phyloP scores from a whole-genome alignment of 2,113 vertebrate genomes.

The Chaenocephalus aceratus region DNA sequence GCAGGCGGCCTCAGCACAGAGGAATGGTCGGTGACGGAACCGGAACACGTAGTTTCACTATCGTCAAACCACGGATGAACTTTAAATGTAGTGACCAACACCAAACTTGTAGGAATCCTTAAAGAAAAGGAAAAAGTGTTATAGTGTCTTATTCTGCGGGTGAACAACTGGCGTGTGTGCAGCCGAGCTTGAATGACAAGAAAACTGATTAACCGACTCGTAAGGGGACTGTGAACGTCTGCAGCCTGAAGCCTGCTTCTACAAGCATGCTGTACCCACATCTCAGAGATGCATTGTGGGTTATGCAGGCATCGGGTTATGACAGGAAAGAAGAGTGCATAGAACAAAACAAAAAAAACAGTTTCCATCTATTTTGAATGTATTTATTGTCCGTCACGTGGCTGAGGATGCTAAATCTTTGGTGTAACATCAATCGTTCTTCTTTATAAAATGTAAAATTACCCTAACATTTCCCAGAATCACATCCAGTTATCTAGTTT shows the following conservation, averaged over 20 bases:
- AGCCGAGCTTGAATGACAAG: slow-evolving; percentile 2
- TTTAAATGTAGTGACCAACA: not conserved
- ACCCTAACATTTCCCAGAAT: too few species aligned
- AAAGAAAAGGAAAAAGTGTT: not conserved
- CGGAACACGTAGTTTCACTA: not conserved
- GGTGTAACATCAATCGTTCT: too few species aligned
- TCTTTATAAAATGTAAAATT: too few species aligned
- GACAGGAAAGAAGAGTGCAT: not conserved
- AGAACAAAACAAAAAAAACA: not conserved
- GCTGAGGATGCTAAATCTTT: not conserved
- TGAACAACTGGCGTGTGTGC: slow-evolving; percentile 14
- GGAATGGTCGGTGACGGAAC: not conserved
- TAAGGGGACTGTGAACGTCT: not conserved
- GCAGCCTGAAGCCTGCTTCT: not conserved
- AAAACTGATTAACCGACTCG: not conserved
- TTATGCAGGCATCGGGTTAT: not conserved
- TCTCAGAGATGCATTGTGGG: not conserved
- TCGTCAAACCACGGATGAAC: not conserved
- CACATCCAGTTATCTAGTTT: too few species aligned
- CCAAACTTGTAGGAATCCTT: not conserved
- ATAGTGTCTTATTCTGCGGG: slow-evolving; percentile 16
- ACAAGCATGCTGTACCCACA: not conserved
- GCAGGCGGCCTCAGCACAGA: not conserved
- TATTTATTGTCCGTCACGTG: not conserved
- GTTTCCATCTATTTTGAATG: not conserved